Percentiles rank a stretch among this genome's conserved stretches.
Conservation (phyloP, 1,140 invertebrate genomes). For the Adelges cooleyi region DNA sequence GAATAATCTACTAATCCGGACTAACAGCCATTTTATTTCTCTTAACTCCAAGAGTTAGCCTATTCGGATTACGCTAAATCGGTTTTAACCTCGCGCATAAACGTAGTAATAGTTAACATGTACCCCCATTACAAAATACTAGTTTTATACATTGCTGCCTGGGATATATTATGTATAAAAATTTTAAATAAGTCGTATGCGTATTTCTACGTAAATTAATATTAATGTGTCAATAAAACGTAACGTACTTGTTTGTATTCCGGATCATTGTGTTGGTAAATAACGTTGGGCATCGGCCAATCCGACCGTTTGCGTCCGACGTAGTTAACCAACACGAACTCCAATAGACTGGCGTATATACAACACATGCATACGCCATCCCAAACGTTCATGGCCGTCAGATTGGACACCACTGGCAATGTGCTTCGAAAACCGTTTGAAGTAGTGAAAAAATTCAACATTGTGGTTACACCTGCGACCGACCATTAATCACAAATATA, state of each 20-base stretch:
- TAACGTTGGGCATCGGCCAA: conserved; percentile 63
- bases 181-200: not conserved
- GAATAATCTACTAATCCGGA: no score
- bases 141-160: no score
- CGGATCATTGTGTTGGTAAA: conserved; percentile 7
- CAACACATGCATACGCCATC: conserved; percentile 94
- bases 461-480: conserved; percentile 82
- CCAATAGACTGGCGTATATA: conserved; percentile 83
- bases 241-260: conserved; percentile 11
- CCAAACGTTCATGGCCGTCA: conserved; percentile 93
- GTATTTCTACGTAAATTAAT: not conserved
- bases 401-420: conserved; percentile 80
- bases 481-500: no score
- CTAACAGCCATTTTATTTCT: no score
- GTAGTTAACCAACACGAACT: conserved; percentile 91
- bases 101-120: no score
- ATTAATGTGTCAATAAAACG: not conserved
- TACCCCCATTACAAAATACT: no score
- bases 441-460: conserved; percentile 96
- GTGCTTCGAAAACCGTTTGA: conserved; percentile 79
- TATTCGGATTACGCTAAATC: no score
- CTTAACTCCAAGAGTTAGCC: no score
- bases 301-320: conserved; percentile 65
- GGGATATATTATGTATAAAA: not conserved
- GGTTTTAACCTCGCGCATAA: no score